These are phyloP conservation scores for Macrosoma leucophasiata DNA, from an alignment of 2,888 invertebrate species.

Conservation along the genomic window DNA sequence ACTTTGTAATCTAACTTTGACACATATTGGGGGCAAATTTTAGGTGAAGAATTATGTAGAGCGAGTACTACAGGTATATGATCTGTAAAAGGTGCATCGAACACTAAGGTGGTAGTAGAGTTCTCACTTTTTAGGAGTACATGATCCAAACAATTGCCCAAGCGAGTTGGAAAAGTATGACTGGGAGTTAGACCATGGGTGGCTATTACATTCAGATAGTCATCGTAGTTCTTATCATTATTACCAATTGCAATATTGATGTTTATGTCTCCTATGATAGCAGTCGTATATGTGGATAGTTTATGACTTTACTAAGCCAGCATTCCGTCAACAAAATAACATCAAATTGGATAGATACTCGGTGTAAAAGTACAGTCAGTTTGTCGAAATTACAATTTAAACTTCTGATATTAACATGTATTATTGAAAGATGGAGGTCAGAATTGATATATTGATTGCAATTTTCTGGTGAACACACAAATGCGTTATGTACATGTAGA, in stretches of 20 bases:
- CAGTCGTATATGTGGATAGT: conserved; percentile 3
- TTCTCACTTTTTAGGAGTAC: conserved; percentile 1
- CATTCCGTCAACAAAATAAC: conserved; percentile 10
- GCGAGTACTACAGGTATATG: conserved; percentile 4
- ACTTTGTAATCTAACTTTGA: too few species aligned
- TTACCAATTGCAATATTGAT: conserved; percentile 4
- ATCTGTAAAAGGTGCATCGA: conserved; percentile 3
- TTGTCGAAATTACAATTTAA: too few species aligned
- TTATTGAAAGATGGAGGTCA: too few species aligned
- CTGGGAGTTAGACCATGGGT: conserved; percentile 1
- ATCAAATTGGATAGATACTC: conserved; percentile 1
- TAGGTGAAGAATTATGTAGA: too few species aligned
- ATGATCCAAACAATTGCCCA: conserved; percentile 6
- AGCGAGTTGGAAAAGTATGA: conserved; percentile 4
- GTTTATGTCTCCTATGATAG: conserved; percentile 7
- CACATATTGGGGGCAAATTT: too few species aligned
- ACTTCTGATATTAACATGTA: too few species aligned
- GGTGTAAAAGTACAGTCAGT: too few species aligned
- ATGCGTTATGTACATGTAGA: too few species aligned
- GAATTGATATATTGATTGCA: too few species aligned
- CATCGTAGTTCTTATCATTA: neutral
- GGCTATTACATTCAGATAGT: conserved; percentile 3
- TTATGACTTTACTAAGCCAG: conserved; percentile 4
- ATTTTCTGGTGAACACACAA: too few species aligned
- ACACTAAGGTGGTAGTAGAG: neutral